Evolutionary conservation across 2,797 vertebrate species (phyloP), one percentile per base, ranked within the genome.

Genomic region (Hypotaenidia philippensis): DNA sequence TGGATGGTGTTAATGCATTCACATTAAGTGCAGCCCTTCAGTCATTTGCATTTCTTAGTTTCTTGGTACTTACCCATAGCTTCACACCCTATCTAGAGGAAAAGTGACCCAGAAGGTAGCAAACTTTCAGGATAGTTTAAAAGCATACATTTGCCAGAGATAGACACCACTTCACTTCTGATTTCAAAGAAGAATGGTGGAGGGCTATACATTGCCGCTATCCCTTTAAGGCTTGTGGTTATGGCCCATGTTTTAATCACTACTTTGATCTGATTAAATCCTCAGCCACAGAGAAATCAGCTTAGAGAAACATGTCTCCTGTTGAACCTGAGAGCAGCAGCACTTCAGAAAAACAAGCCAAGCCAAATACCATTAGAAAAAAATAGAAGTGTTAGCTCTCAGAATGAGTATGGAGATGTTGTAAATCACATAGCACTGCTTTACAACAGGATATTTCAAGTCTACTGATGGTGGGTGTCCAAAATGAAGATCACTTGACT

Each of bases 251-350:
- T 85, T 96, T 94, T 97, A 94, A 97, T 97, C 89, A 1, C 89
- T 68, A 4, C 91, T 91, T 94, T 97, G 96, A 97, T 96, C 95
- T 96, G 92, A 95, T 96, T 94, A 97, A 97, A 96, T 93, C 96
- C 95, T 97, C 96, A 95, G 94, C 90, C 94, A 80, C 89, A 49
- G 82, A 87, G 90, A 96, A 97, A 97, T 96, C 97, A 94, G 93
- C 95, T 97, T 96, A 96, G 86, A 85, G 94, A 89, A 96, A 91
- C 69, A 82, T 94, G 92, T 92, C 96, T 97, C 83, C 90, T 95
- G 96, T 95, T 96, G 95, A 97, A 97, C 94, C 96, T 90, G 79
- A 93, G 90, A 96, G 94, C 89, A 94, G 44, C 89, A 96, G 83
- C 94, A 79, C 86, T 85, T 95, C 83, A 95, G 69, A 94, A 68